Percentiles rank a stretch among this genome's conserved stretches.
Evolutionary conservation across 1,140 invertebrate species (phyloP).

Genomic region (Ips nitidus): DNA sequence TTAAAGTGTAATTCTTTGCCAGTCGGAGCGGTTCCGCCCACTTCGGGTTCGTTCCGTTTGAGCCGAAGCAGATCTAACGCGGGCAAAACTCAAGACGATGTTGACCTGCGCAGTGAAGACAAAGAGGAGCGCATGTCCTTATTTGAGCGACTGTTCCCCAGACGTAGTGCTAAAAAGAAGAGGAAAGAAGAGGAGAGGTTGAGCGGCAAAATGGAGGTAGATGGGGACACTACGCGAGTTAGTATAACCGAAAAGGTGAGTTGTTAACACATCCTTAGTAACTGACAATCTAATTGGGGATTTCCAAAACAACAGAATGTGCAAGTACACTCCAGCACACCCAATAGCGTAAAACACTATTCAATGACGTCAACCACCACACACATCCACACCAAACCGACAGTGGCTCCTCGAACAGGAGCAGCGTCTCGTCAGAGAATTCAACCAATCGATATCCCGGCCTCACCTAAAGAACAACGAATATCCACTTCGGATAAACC

Average conservation of each 20-base stretch:
- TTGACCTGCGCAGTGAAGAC: slow-evolving; percentile 46
- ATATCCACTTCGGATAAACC: background rate
- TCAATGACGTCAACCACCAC: background rate
- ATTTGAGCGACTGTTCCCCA: slow-evolving; percentile 63
- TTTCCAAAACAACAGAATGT: slow-evolving; percentile 29
- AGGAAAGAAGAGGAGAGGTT: slow-evolving; percentile 51
- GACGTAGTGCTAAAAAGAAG: slow-evolving; percentile 67
- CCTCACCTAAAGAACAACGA: slow-evolving; percentile 43
- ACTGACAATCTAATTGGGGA: too few species aligned
- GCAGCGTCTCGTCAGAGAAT: slow-evolving; percentile 57
- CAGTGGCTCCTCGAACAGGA: slow-evolving; percentile 46
- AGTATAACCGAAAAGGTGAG: too few species aligned
- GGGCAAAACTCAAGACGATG: slow-evolving; percentile 46
- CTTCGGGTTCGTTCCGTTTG: slow-evolving; percentile 55
- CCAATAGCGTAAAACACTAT: too few species aligned
- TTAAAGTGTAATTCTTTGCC: slow-evolving; percentile 68
- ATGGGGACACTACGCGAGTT: slow-evolving; percentile 24
- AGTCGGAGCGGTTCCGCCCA: slow-evolving; percentile 59
- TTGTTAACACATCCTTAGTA: too few species aligned
- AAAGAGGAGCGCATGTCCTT: slow-evolving; percentile 62
- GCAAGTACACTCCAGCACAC: too few species aligned
- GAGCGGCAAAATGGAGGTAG: slow-evolving; percentile 47
- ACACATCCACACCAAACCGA: slow-evolving; percentile 31
- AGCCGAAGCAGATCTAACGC: slow-evolving; percentile 54
- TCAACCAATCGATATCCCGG: slow-evolving; percentile 58